Percentiles rank a stretch among this genome's conserved stretches.
These are phyloP conservation scores for Dorcus hopei DNA, from an alignment of 2,888 invertebrate species.

Conservation along the genomic window DNA sequence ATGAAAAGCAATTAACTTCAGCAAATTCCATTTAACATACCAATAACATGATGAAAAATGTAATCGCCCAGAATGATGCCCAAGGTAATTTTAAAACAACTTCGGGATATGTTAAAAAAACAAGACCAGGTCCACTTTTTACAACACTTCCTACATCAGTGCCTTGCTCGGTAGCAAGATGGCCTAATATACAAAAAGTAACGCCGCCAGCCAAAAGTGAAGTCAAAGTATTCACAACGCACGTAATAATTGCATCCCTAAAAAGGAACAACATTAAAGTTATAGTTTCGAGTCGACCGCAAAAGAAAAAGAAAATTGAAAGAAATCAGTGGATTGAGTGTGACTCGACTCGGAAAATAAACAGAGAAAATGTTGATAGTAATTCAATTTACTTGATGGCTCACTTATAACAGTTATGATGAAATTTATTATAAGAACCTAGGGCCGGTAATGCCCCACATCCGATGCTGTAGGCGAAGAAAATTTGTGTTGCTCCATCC, in stretches of 20 bases:
- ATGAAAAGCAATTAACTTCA: no score
- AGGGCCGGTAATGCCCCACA: conserved; percentile 72
- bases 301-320: not conserved
- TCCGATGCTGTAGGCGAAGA: conserved; percentile 75
- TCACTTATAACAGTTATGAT: conserved; percentile 73
- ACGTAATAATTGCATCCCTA: conserved; percentile 70
- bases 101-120: conserved; percentile 73
- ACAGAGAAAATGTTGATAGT: not conserved
- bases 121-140: conserved; percentile 67
- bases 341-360: not conserved
- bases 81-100: conserved; percentile 70
- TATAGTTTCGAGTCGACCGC: not conserved
- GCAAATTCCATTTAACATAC: conserved; percentile 34
- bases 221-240: conserved; percentile 68
- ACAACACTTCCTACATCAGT: conserved; percentile 54
- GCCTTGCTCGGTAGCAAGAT: conserved; percentile 59
- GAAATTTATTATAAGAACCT: conserved; percentile 73
- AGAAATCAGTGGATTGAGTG: not conserved
- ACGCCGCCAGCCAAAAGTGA: conserved; percentile 73
- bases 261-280: conserved; percentile 22
- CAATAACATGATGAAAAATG: conserved; percentile 72
- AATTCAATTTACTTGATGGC: conserved; percentile 3
- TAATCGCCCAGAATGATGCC: conserved; percentile 66
- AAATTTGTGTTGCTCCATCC: conserved; percentile 74
- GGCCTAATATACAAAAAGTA: conserved; percentile 73